phyloP scores from a whole-genome alignment of 2,888 invertebrate genomes.

The Ormyrus thymus region DNA sequence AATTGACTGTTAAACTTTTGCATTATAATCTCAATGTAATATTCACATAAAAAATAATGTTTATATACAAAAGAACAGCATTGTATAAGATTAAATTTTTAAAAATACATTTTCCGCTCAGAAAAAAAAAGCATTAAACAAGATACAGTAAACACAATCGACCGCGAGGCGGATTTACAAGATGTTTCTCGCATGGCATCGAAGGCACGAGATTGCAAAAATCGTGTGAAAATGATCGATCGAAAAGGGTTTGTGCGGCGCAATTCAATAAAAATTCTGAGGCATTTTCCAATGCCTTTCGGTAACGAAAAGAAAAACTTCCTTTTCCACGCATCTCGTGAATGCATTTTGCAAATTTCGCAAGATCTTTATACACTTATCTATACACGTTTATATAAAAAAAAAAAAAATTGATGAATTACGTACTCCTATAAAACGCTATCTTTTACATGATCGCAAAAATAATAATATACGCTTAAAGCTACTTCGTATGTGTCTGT shows the following conservation, averaged over 20 bases:
- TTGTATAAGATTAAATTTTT: no score
- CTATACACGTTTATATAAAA: slow-evolving; percentile 44
- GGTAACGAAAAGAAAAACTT: slow-evolving; percentile 7
- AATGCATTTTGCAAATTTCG: slow-evolving; percentile 30
- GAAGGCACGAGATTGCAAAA: slow-evolving; percentile 16
- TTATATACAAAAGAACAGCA: not conserved
- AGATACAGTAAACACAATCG: no score
- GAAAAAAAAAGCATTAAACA: no score
- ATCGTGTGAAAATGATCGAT: slow-evolving; percentile 1
- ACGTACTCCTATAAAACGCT: slow-evolving; percentile 25
- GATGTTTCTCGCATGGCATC: not conserved
- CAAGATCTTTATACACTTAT: slow-evolving; percentile 38
- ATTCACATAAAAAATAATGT: not conserved
- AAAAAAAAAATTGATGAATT: slow-evolving; percentile 33
- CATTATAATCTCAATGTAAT: no score
- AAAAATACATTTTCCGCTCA: no score
- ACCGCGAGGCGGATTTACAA: no score
- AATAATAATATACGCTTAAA: slow-evolving; percentile 47
- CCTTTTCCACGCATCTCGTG: slow-evolving; percentile 10
- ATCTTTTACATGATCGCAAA: slow-evolving; percentile 50
- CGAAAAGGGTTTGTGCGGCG: slow-evolving; percentile 16
- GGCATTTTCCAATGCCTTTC: slow-evolving; percentile 12
- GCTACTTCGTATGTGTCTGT: slow-evolving; percentile 32
- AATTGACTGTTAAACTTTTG: no score
- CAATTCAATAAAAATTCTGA: slow-evolving; percentile 32